Conservation (phyloP, 30 jellyfish, hydroid and myxozoan genomes). For the Hydractinia symbiolongicarpus region DNA sequence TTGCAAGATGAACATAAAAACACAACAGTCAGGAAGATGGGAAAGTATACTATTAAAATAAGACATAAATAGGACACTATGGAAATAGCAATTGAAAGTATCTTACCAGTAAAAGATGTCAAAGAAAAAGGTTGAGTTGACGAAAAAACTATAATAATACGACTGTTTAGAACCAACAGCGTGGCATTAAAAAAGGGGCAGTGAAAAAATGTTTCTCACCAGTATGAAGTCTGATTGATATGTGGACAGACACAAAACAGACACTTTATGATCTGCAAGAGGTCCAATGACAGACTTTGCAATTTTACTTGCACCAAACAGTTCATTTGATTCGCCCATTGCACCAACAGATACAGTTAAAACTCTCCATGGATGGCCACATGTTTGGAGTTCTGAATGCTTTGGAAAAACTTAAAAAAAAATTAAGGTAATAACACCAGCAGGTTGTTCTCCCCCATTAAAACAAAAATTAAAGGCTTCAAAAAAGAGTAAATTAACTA, state of each 20-base stretch:
- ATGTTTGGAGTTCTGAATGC: constrained; percentile 50
- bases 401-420: constrained; percentile 52
- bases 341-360: constrained; percentile 96
- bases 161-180: too few relatives aligned
- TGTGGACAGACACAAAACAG: constrained; percentile 89
- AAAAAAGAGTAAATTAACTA: too few relatives aligned
- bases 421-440: background rate
- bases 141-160: too few relatives aligned
- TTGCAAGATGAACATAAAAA: too few relatives aligned
- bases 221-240: constrained; percentile 88
- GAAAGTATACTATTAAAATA: too few relatives aligned
- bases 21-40: too few relatives aligned
- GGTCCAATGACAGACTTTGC: constrained; percentile 92
- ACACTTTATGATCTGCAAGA: constrained; percentile 77
- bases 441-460: background rate
- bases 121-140: too few relatives aligned
- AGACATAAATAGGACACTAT: too few relatives aligned
- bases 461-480: background rate
- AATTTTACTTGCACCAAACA: constrained; percentile 89
- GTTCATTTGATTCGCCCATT: constrained; percentile 72
- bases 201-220: constrained; percentile 39
- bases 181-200: too few relatives aligned
- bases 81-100: too few relatives aligned
- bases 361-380: constrained; percentile 83
- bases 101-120: too few relatives aligned